Evolutionary conservation across 2,888 invertebrate species (phyloP).

Genomic region (Leptodirus hochenwartii): DNA sequence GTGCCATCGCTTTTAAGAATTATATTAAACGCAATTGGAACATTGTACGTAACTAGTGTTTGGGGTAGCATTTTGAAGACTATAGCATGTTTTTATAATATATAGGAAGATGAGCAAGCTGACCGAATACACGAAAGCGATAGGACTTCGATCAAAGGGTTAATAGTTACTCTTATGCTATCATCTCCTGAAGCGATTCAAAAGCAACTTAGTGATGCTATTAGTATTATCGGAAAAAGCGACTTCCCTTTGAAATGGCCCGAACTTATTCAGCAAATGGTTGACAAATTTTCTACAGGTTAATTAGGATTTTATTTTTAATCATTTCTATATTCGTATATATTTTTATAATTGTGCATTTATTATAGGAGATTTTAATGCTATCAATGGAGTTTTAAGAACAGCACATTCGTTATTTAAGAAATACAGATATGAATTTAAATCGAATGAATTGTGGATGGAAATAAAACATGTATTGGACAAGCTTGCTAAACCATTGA

Average conservation of each 20-base stretch:
- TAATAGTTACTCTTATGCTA: constrained; percentile 85
- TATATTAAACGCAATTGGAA: constrained; percentile 93
- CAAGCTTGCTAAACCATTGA: constrained; percentile 83
- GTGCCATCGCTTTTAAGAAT: constrained; percentile 92
- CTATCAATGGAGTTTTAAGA: constrained; percentile 85
- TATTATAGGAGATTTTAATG: constrained; percentile 69
- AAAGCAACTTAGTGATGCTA: constrained; percentile 87
- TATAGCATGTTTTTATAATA: not conserved
- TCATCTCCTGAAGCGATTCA: constrained; percentile 80
- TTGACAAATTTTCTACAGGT: constrained; percentile 73
- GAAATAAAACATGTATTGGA: constrained; percentile 95
- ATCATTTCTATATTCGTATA: too few species aligned
- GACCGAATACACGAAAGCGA: constrained; percentile 70
- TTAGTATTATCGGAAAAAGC: constrained; percentile 87
- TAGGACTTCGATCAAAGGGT: constrained; percentile 59
- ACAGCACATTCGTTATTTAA: constrained; percentile 96
- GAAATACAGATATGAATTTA: constrained; percentile 88
- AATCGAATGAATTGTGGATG: constrained; percentile 84
- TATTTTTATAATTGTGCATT: too few species aligned
- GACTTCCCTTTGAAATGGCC: constrained; percentile 98
- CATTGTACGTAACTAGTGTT: constrained; percentile 33
- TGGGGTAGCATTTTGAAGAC: constrained; percentile 3
- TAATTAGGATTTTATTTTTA: constrained; percentile 3
- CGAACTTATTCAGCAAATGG: constrained; percentile 80
- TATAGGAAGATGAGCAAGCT: constrained; percentile 45